Percentiles rank a stretch among this genome's conserved stretches.
Conservation (phyloP, 2,888 invertebrate genomes). For the Drosophila anceps region DNA sequence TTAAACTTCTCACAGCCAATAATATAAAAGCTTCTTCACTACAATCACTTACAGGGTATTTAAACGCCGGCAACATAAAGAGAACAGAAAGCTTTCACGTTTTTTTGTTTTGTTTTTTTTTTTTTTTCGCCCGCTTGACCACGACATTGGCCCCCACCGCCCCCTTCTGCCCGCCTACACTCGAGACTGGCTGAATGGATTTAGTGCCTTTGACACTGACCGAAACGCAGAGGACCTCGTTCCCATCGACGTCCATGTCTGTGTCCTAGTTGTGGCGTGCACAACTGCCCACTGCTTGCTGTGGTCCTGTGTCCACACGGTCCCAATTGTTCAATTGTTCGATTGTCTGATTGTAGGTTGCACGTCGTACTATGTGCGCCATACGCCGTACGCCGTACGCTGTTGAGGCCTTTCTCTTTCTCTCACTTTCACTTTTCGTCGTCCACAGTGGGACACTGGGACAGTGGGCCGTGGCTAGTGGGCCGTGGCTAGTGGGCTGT, state of each 20-base stretch:
- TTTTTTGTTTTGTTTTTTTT: conserved; percentile 12
- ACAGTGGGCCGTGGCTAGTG: background rate
- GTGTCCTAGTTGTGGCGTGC: background rate
- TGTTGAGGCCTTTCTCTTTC: conserved; percentile 24
- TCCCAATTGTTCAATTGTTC: conserved; percentile 43
- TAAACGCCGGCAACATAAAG: background rate
- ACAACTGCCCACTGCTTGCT: background rate
- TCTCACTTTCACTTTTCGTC: conserved; percentile 22
- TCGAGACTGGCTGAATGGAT: background rate
- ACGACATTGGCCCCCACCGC: conserved; percentile 38
- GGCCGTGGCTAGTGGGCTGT: background rate
- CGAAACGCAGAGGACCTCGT: conserved; percentile 20
- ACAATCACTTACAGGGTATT: background rate
- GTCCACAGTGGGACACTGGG: too few species aligned
- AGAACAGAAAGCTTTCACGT: background rate
- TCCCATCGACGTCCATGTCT: background rate
- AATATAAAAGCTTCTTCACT: too few species aligned
- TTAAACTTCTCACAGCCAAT: too few species aligned
- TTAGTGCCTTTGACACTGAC: conserved; percentile 69
- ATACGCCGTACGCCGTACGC: background rate
- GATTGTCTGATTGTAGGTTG: conserved; percentile 33
- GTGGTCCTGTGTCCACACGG: conserved; percentile 31
- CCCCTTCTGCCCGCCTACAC: background rate
- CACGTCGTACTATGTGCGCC: background rate
- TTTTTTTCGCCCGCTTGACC: conserved; percentile 31